Base-by-base conservation (phyloP, 1,140 invertebrate genomes). In the Uloborus diversus region DNA sequence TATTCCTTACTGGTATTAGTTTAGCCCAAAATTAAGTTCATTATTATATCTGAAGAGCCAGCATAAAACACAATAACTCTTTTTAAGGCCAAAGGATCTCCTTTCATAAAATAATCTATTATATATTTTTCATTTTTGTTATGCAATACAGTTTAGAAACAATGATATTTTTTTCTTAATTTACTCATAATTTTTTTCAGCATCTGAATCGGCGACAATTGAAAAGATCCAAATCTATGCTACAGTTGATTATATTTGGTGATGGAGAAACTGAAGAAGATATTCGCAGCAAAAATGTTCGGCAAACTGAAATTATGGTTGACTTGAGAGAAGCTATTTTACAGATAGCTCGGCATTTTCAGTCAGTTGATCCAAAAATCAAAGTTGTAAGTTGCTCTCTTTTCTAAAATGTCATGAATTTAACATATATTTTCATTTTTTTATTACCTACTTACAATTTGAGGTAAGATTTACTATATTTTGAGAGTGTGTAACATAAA, bases 321-420 rank as follows among this genome's bases (percentile, higher is more conserved):
- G 96, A 99, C 88, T 88, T 99, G 14, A 90, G 97, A 80, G 97
- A 99, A 89, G 94, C 96, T n/a, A 96, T 99, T 73, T 84, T 91
- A 14, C 90, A 91, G 90, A 82, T 85, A 49, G 83, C 80, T 35
- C 47, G 80, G 2, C 83, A 85, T 57, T 85, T 85, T 81, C 81
- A 82, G 65, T 69, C 84, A 25, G 82, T 88, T 42, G 87, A 89
- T 82, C 87, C 87, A 11, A 88, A 88, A 66, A 86, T 83, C 42
- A 82, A 83, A 79, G 81, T 83, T 33, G 81, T 82, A 81, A 62
- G 65, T 62, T 42, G 17, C 30, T 25, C n/a, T 2, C 28, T 62
- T 37, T 30, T 28, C 32, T 71, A 32, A 59, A 13, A 27, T 51
- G 25, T 37, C 14, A 35, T 37, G 4, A 14, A 25, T 53, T 1